Base-by-base conservation (phyloP, 2,888 invertebrate genomes). In the Acleris sparsana region DNA sequence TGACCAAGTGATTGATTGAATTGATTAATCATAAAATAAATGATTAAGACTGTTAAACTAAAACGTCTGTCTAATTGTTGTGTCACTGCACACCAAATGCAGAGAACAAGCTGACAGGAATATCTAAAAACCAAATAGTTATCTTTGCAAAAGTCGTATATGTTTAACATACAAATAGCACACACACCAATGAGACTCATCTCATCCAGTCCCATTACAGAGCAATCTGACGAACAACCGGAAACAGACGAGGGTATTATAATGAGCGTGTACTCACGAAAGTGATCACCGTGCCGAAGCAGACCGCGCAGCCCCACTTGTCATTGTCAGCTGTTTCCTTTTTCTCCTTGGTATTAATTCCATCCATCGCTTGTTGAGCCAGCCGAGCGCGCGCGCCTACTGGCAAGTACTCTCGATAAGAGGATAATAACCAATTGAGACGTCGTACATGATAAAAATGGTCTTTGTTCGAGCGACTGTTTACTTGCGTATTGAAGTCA, bases 221-320 rank as follows among this genome's bases (percentile, higher is more conserved):
- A 49, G 11, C 11, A 25, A 57, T 46, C 22, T 29, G 11, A 17
- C 33, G 16, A 57, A 57, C 25, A n/a, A 6, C 22, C 5, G 1
- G 57, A 58, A 29, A 49, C 49, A 59, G 49, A 48, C 44, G 29
- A 57, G 46, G 29, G 29, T 17, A 13, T 20, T 13, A 22, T 43
- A 55, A 57, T 11, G 44, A 56, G 17, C 62, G 63, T 52, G 43
- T 74, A 90, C 94, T 94, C 83, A 95, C 95, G 81, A 94, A 95
- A 56, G 94, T 93, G 29, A 95, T 81, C 55, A 94, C 89, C 64
- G 94, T 93, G 20, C 95, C 95, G 22, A 94, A 80, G 55, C 95
- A 94, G 43, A 95, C 94, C 60, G 93, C 87, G 84, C 95, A 95
- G 5, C 95, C 95, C 95, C 95, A 95, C 18, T 68, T 72, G 53